Evolutionary conservation across 1,140 invertebrate genomes (phyloP), one percentile per base, ranked within the genome.

Genomic region (Temnothorax curvispinosus): DNA sequence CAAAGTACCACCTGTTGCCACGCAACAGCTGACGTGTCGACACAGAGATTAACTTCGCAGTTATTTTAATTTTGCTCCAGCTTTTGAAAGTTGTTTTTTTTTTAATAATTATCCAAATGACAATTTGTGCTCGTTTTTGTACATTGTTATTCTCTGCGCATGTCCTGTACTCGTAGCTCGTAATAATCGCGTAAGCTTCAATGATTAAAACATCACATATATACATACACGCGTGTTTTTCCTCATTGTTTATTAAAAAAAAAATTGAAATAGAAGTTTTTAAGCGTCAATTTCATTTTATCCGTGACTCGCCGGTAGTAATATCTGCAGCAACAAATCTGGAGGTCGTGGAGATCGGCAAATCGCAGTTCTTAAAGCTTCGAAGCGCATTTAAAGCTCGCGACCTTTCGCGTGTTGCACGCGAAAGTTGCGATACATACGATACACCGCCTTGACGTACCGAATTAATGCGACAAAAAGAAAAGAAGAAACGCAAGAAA

Each of bases 1-100:
- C 87, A 88, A 90, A 90, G 65, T 27, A 54, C 86, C 89, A 90
- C 89, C 89, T 90, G 89, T 90, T 90, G 89, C 89, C 81, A 82
- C 76, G 65, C 85, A 81, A 77, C 76, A 88, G 76, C 60, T 80
- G 86, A 90, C 64, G 60, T 62, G 81, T 87, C 69, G 88, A 85
- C 67, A 80, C 67, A 64, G 56, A 71, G 38, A 86, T 90, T 87
- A 77, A 75, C 64, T 62, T 32, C 13, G 54, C 47, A 62, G 27
- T 82, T 84, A 87, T 71, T 60, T 89, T 87, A 84, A 74, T 72
- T 52, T 21, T 44, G n/a, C 52, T 47, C 7, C 2, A 75, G 69
- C 32, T 62, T 60, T 74, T 50, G 56, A 21, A 82, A 74, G 18
- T 82, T 82, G 9, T 84, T 82, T 0, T 71, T 64, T 72, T 75